These are phyloP conservation scores for Nymphalis polychloros DNA, from an alignment of 2,888 invertebrate species.

Conservation along the genomic window DNA sequence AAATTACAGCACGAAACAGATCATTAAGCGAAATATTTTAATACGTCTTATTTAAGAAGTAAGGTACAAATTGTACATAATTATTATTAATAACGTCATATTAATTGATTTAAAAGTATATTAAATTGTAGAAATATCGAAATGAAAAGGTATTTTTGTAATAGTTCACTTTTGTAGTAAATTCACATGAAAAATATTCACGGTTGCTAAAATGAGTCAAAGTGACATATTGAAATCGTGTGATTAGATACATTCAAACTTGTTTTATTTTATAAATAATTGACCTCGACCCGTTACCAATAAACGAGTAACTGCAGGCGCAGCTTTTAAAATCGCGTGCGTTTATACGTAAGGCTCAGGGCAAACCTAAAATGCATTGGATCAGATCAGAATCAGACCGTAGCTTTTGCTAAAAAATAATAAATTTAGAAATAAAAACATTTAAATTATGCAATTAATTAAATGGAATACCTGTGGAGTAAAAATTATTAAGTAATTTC, in stretches of 20 bases:
- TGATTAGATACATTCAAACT: too few species aligned
- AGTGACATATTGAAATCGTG: not conserved
- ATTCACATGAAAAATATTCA: not conserved
- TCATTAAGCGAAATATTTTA: not conserved
- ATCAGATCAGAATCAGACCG: not conserved
- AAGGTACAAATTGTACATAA: not conserved
- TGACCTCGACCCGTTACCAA: not conserved
- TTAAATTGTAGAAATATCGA: not conserved
- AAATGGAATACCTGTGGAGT: too few species aligned
- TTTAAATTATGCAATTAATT: too few species aligned
- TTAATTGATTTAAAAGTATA: not conserved
- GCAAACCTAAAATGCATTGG: not conserved
- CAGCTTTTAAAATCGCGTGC: not conserved
- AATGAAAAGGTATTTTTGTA: conserved; percentile 2
- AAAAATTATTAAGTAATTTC: too few species aligned
- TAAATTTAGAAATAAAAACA: too few species aligned
- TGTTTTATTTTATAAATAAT: not conserved
- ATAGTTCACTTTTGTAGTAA: not conserved
- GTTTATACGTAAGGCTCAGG: not conserved
- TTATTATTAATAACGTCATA: not conserved
- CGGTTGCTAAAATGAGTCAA: not conserved
- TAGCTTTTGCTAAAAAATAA: too few species aligned
- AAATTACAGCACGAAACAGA: not conserved
- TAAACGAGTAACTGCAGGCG: not conserved
- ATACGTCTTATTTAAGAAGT: too few species aligned